phyloP scores from a whole-genome alignment of 92 coral and sea anemone species.

The Umimayanthus chanpuru region DNA sequence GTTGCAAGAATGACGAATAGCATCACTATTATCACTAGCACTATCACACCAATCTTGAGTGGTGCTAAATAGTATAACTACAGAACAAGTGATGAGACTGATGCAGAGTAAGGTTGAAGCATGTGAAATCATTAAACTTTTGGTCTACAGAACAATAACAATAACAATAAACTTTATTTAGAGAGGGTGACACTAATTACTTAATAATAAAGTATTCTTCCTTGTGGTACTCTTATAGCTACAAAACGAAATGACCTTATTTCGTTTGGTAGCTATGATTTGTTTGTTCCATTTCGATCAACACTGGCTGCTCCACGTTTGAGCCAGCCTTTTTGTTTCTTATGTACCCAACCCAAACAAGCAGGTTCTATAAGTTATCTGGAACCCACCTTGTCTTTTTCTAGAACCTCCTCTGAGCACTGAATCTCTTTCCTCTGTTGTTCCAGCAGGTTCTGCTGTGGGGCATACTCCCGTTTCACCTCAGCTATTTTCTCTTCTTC shows the following conservation, averaged over 20 bases:
- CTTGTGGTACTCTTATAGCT: no score
- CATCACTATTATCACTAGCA: no score
- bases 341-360: background rate
- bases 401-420: slow-evolving; percentile 30
- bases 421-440: slow-evolving; percentile 65
- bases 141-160: background rate
- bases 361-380: background rate
- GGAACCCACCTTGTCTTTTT: slow-evolving; percentile 67
- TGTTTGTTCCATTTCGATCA: background rate
- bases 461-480: slow-evolving; percentile 59
- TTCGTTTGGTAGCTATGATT: background rate
- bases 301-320: background rate
- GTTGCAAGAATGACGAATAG: no score
- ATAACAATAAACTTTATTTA: no score
- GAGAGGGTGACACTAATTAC: no score
- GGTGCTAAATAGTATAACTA: no score
- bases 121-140: no score
- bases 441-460: slow-evolving; percentile 66
- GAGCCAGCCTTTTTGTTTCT: background rate
- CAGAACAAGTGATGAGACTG: background rate
- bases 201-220: no score
- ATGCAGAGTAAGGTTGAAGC: background rate
- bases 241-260: background rate
- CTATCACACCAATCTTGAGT: no score
- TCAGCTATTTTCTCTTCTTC: slow-evolving; percentile 72